A percentile compares a stretch with the other conserved stretches of the same genome.
Conservation (phyloP, 2,797 vertebrate genomes). For the Sciurus vulgaris region DNA sequence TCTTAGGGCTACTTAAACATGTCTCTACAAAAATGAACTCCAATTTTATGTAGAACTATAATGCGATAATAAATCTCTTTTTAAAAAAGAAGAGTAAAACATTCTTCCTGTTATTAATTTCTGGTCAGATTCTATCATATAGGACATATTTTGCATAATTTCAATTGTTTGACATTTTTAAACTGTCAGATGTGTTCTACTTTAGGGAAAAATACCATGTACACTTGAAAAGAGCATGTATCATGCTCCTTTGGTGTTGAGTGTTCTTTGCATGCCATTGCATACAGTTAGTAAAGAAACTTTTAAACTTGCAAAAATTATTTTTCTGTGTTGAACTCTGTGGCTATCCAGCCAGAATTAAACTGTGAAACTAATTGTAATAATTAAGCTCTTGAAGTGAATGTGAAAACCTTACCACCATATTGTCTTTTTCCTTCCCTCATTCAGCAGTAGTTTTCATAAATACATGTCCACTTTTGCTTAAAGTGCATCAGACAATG, state of each 20-base stretch:
- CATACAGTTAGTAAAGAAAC: background rate
- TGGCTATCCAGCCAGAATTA: background rate
- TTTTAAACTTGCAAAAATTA: background rate
- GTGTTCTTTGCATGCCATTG: background rate
- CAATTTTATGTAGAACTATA: too few species aligned
- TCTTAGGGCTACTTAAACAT: too few species aligned
- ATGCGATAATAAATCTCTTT: too few species aligned
- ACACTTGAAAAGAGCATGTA: background rate
- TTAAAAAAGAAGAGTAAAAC: background rate
- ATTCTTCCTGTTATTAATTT: background rate
- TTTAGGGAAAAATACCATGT: background rate
- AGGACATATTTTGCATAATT: background rate
- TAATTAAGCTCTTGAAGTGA: background rate
- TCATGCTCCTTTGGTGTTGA: background rate
- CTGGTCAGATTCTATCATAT: background rate
- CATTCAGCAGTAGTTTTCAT: background rate
- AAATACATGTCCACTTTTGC: background rate
- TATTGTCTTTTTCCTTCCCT: background rate
- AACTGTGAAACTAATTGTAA: background rate
- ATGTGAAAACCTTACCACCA: background rate
- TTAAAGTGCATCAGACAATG: background rate
- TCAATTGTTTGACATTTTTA: background rate
- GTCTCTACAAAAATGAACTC: too few species aligned
- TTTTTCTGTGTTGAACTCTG: background rate
- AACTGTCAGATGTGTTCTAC: background rate